Evolutionary conservation across 2,797 vertebrate genomes (phyloP).

Genomic region (Chelon auratus): DNA sequence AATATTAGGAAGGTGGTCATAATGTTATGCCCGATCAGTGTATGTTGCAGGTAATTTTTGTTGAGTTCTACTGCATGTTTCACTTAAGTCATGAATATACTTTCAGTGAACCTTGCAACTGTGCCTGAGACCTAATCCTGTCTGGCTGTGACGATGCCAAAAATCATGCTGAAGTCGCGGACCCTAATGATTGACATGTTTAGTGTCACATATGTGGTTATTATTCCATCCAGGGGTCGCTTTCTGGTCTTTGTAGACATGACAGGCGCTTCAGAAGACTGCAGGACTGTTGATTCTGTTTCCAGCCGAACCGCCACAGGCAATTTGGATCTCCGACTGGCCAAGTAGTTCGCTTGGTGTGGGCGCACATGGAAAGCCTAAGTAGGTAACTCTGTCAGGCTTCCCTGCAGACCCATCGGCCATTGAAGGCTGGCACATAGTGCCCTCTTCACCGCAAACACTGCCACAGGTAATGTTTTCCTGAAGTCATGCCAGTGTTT

Average conservation of each 20-base stretch:
- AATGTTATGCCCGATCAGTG: too few species aligned
- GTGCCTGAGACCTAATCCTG: conserved; percentile 12
- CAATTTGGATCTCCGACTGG: conserved; percentile 75
- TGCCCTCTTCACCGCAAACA: conserved; percentile 79
- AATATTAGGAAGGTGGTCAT: too few species aligned
- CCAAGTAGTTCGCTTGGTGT: conserved; percentile 57
- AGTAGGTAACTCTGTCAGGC: conserved; percentile 77
- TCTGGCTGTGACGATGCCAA: conserved; percentile 22
- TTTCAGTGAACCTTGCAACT: conserved; percentile 21
- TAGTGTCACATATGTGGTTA: conserved; percentile 65
- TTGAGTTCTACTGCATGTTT: conserved; percentile 7
- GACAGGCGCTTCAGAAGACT: conserved; percentile 63
- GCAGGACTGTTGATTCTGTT: conserved; percentile 71
- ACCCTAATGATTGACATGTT: conserved; percentile 67
- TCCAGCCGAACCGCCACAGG: conserved; percentile 73
- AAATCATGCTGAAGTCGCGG: conserved; percentile 40
- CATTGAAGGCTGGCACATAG: conserved; percentile 76
- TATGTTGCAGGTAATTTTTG: neutral
- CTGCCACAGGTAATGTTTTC: conserved; percentile 86
- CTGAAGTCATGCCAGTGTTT: conserved; percentile 79
- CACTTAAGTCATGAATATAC: conserved; percentile 14
- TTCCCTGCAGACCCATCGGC: conserved; percentile 68
- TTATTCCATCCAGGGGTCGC: conserved; percentile 56
- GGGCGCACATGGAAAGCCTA: conserved; percentile 69
- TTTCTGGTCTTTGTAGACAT: conserved; percentile 69